Percentiles rank a stretch among this genome's conserved stretches.
phyloP scores from a whole-genome alignment of 1,140 invertebrate species.

The Platyura marginata region DNA sequence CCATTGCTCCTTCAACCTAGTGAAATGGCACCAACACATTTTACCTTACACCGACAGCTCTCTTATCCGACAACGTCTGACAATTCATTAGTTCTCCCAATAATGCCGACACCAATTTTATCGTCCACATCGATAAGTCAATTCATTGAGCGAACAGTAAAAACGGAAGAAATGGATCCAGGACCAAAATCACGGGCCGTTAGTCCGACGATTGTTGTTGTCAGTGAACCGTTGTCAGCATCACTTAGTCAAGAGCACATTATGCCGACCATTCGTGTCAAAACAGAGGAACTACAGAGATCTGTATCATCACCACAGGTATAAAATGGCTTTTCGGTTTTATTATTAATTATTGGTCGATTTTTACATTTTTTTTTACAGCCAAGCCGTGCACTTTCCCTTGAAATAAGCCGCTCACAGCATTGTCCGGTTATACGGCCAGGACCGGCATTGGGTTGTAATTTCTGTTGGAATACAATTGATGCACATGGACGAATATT shows the following conservation, averaged over 20 bases:
- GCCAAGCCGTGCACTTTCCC: conserved; percentile 16
- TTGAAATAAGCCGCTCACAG: conserved; percentile 27
- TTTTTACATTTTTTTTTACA: too few relatives aligned
- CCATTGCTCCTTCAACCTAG: conserved; percentile 37
- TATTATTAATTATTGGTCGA: too few relatives aligned
- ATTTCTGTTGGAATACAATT: conserved; percentile 76
- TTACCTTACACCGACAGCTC: conserved; percentile 14
- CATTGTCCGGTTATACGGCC: conserved; percentile 62
- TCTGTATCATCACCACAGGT: conserved; percentile 35
- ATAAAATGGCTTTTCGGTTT: conserved; percentile 10
- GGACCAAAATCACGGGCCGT: not conserved
- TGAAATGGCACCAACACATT: conserved; percentile 11
- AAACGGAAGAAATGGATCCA: not conserved
- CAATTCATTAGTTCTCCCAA: conserved; percentile 4
- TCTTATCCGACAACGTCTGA: conserved; percentile 7
- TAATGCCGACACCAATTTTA: conserved; percentile 2
- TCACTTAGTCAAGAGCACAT: not conserved
- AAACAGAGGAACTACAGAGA: conserved; percentile 31
- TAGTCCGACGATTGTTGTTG: conserved; percentile 1
- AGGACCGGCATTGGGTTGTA: conserved; percentile 64
- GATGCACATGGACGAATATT: conserved; percentile 60
- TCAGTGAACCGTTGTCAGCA: not conserved
- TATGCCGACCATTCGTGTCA: conserved; percentile 25
- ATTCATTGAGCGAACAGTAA: not conserved
- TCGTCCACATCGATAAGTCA: not conserved